phyloP scores from a whole-genome alignment of 2,888 invertebrate genomes.

The Priocnemis perturbator region DNA sequence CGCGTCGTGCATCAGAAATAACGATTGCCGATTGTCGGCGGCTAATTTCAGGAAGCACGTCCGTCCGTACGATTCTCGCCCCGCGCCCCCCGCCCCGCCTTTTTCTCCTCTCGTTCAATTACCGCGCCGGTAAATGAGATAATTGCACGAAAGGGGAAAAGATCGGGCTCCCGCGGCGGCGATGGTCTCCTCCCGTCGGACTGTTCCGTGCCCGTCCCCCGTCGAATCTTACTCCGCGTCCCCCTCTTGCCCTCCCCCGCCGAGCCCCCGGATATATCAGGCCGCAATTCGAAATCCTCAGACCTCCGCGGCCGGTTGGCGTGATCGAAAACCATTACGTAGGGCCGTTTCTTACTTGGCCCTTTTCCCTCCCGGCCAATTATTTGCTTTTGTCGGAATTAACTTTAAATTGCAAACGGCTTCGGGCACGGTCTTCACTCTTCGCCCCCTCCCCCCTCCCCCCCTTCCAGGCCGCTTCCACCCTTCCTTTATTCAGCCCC shows the following conservation, averaged over 20 bases:
- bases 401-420: slow-evolving; percentile 67
- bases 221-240: not conserved
- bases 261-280: slow-evolving; percentile 18
- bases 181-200: not conserved
- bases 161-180: not conserved
- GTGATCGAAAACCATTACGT: slow-evolving; percentile 66
- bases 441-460: slow-evolving; percentile 20
- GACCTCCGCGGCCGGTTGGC: slow-evolving; percentile 53
- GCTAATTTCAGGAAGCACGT: slow-evolving; percentile 48
- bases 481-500: slow-evolving; percentile 3
- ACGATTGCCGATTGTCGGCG: slow-evolving; percentile 10
- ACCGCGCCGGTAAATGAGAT: slow-evolving; percentile 46
- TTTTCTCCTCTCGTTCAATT: slow-evolving; percentile 44
- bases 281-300: slow-evolving; percentile 48
- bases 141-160: slow-evolving; percentile 44
- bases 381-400: slow-evolving; percentile 71
- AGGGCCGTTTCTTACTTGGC: slow-evolving; percentile 54
- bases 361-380: slow-evolving; percentile 58
- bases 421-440: slow-evolving; percentile 34
- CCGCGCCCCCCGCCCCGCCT: not conserved
- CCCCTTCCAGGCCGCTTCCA: not conserved
- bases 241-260: slow-evolving; percentile 20
- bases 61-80: not conserved
- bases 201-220: not conserved
- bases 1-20: too few species aligned